phyloP scores from a whole-genome alignment of 2,888 invertebrate species.

The Conus canariensis region DNA sequence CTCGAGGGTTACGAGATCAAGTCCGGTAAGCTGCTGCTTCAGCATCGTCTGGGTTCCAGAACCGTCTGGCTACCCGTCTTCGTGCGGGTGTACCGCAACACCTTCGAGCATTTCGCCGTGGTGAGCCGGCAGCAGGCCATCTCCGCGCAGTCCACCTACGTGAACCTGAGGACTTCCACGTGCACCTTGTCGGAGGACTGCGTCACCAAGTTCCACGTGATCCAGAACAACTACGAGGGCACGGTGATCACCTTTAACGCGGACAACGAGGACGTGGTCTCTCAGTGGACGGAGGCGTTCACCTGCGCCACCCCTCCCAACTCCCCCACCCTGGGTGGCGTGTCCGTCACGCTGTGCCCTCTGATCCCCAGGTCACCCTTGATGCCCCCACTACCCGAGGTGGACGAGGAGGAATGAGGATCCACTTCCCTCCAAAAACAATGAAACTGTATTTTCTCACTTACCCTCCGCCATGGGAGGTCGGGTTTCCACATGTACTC shows the following conservation, averaged over 20 bases:
- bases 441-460: neutral
- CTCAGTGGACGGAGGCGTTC: conserved; percentile 62
- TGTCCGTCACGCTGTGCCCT: conserved; percentile 61
- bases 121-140: conserved; percentile 63
- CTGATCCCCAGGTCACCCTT: conserved; percentile 63
- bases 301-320: conserved; percentile 52
- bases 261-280: conserved; percentile 48
- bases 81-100: conserved; percentile 64
- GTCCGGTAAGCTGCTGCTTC: conserved; percentile 48
- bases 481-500: neutral
- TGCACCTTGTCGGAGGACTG: conserved; percentile 52
- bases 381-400: conserved; percentile 63
- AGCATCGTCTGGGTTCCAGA: conserved; percentile 55
- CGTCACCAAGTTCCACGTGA: conserved; percentile 57
- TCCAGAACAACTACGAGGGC: conserved; percentile 65
- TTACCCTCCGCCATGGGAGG: neutral
- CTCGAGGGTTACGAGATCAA: conserved; percentile 31
- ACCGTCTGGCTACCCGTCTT: conserved; percentile 57
- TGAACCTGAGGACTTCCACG: conserved; percentile 63
- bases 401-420: conserved; percentile 56
- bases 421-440: no score
- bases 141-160: conserved; percentile 59
- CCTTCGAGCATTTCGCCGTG: conserved; percentile 67
- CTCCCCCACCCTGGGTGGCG: conserved; percentile 55
- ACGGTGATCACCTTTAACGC: conserved; percentile 61